phyloP scores from a whole-genome alignment of 2,113 vertebrate species.

The Leucoraja erinaceus region DNA sequence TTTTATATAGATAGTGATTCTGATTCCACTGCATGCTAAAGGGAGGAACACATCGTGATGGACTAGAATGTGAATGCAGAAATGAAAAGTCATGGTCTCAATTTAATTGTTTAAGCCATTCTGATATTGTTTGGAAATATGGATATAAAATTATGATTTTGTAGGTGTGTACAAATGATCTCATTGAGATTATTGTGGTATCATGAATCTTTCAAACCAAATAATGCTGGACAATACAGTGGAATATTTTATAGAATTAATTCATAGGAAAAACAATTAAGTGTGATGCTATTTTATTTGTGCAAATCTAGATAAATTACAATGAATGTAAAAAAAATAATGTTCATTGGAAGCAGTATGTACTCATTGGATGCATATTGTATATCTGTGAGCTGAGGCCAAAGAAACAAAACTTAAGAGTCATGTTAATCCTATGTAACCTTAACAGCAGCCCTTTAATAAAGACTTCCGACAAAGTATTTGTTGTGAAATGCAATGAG shows the following conservation, averaged over 20 bases:
- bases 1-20: not conserved
- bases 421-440: not conserved
- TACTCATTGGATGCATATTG: not conserved
- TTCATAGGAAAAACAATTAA: not conserved
- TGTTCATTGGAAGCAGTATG: not conserved
- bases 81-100: not conserved
- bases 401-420: not conserved
- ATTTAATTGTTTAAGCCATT: conserved; percentile 1
- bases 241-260: not conserved
- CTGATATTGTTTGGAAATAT: not conserved
- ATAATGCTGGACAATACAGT: not conserved
- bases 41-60: not conserved
- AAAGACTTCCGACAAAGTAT: not conserved
- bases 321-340: not conserved
- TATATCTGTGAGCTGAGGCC: too few relatives aligned
- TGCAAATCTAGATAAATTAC: not conserved
- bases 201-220: not conserved
- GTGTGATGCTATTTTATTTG: conserved; percentile 2
- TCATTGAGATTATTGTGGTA: not conserved
- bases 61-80: not conserved
- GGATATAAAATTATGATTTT: not conserved
- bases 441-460: not conserved
- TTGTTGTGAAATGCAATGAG: conserved; percentile 28
- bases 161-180: not conserved
- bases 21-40: not conserved